Evolutionary conservation across 2,113 vertebrate genomes (phyloP), one percentile per base, ranked within the genome.

Genomic region (Nothoprocta pentlandii): DNA sequence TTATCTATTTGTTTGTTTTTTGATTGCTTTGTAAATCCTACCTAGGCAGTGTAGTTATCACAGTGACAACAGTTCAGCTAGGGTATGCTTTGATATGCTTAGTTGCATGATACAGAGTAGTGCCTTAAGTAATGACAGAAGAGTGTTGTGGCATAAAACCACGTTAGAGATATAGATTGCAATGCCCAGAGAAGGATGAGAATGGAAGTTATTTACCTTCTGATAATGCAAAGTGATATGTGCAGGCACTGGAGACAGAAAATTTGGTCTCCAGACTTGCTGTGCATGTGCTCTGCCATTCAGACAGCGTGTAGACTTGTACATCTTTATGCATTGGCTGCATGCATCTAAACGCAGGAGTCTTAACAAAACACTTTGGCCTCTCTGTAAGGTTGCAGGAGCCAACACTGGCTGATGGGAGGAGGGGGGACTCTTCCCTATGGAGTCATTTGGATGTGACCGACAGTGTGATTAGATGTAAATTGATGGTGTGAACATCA

Each of bases 101-200:
- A 76, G 39, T 36, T 53, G 2, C 25, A 0, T 32, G 34, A 12
- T 67, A 7, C 16, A 51, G 47, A 73, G 11, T n/a, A 17, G 39
- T 2, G 2, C 17, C 12, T 30, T 83, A 16, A 0, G 0, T 30
- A 36, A 59, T 42, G 68, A 6, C 21, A 39, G 47, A 54, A 36
- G 54, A 73, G 58, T 2, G 0, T 49, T 71, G 25, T 53, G 59
- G 32, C 69, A 16, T 42, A 53, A 58, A 25, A 75, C 6, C 6
- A 4, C 0, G 0, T 16, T 44, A 5, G 44, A 36, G 71, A 12
- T 4, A 2, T 30, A 78, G 34, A 3, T 30, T 23, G 6, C 4
- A 4, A 8, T 84, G 67, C 47, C n/a, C 28, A 49, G 75, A 23
- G n/a, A 64, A 71, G 42, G 51, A 12, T 66, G 59, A 28, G n/a